A percentile compares a stretch with the other conserved stretches of the same genome.
phyloP scores from a whole-genome alignment of 2,888 invertebrate species.

The Criorhina ranunculi region DNA sequence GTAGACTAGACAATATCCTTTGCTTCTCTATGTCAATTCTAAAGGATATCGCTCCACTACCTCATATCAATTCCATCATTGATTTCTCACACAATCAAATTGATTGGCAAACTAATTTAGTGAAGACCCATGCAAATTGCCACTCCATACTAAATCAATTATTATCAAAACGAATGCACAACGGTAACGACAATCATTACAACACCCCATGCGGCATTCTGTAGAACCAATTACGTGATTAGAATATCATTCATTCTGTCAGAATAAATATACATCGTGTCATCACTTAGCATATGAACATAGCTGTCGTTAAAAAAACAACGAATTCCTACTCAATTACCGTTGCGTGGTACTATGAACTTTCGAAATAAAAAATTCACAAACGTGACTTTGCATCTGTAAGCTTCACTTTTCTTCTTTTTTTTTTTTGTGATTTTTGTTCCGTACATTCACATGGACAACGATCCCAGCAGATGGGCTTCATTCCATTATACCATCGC shows the following conservation, averaged over 20 bases:
- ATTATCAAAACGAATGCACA: conserved; percentile 34
- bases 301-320: neutral
- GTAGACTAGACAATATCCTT: no score
- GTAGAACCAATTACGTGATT: conserved; percentile 50
- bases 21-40: no score
- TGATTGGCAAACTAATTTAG: conserved; percentile 21
- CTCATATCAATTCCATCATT: neutral
- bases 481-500: no score
- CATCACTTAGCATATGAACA: conserved; percentile 8
- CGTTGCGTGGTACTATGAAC: neutral
- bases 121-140: conserved; percentile 19
- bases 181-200: conserved; percentile 29
- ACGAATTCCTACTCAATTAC: conserved; percentile 10
- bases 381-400: conserved; percentile 5
- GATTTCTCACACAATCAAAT: conserved; percentile 33
- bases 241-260: conserved; percentile 52
- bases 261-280: conserved; percentile 30
- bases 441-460: no score
- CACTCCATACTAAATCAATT: conserved; percentile 25
- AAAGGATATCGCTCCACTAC: no score
- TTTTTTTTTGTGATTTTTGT: no score
- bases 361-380: neutral
- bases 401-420: no score
- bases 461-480: no score
- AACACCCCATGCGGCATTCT: conserved; percentile 18